Evolutionary conservation across 2,888 invertebrate species (phyloP), one percentile per base, ranked within the genome.

Genomic region (Alcis repandata): DNA sequence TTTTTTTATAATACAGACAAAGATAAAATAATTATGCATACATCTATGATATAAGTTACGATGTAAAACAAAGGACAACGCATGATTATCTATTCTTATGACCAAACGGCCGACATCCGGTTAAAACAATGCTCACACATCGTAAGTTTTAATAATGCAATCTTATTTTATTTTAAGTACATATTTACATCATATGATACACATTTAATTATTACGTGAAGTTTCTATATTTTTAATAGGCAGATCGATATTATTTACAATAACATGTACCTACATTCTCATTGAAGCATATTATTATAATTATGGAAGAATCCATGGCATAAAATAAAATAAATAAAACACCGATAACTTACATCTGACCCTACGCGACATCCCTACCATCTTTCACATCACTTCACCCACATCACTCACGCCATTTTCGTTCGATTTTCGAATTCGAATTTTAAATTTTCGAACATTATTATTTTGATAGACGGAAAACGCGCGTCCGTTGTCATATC

Each of bases 401-500:
- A 76, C 75, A 72, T 74, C 71, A 71, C 64, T 66, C 72, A 73
- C 70, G 68, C 53, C 71, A 61, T 74, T 57, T 49, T 60, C 56
- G 59, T 64, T 77, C 79, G 76, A 74, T 75, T 77, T 80, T 76
- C 74, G 67, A 65, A 63, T 76, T 76, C 59, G 58, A 64, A 69
- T 67, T 72, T 69, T 63, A 43, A 54, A 65, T 71, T 66, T 71
- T 70, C 69, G 67, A 69, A 62, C 74, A 76, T 77, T 69, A 59
- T 75, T 69, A 60, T 40, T 56, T 56, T 56, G 56, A 66, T 56
- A 61, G 71, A 83, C 80, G 80, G 82, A 80, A 80, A 79, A 79
- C 83, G 78, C 70, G 76, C 81, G 83, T 70, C 70, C 79, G 72
- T 72, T 73, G 75, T 81, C 88, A 88, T 88, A 86, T 81, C 87